Evolutionary conservation across 2,888 invertebrate species (phyloP), one percentile per base, ranked within the genome.

Genomic region (Branchipolynoe longqiensis): DNA sequence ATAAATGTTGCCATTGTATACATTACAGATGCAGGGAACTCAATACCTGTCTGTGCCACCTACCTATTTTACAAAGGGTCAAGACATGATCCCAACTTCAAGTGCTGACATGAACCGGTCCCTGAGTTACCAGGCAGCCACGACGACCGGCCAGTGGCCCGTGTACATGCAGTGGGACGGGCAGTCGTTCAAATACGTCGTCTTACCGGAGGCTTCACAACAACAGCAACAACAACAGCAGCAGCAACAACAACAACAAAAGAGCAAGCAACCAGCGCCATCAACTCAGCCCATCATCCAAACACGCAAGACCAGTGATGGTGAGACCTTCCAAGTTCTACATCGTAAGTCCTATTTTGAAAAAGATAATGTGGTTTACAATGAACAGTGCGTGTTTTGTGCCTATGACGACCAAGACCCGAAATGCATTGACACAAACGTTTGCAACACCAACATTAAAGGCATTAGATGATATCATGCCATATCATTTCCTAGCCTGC

Each of bases 151-250:
- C 14, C 62, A 84, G 48, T 64, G 64, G 54, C 84, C 84, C 18
- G 84, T 84, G 41, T 84, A 64, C 84, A 62, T 84, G 73, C 84
- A 84, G 41, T 84, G 84, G 84, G 84, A 84, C 33, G 84, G 84
- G 31, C 84, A 84, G 41, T 40, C 69, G 22, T 84, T 64, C 84
- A 84, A 84, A 56, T 84, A 84, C 25, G 84, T 84, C 1, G 69
- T 84, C 2, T 48, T 69, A 8, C 84, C 84, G 18, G 84, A 84
- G 3, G 18, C 59, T 14, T 58, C 54, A 56, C 22, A 58, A 36
- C 33, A 31, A 0, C 62, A 62, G n/a, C 14, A 6, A 18, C 14
- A 58, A 3, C 3, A 3, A 3, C 62, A 62, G 31, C 56, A 56
- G 56, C 14, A 18, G 14, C 22, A 4, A 12, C 6, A 62, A 4